phyloP scores from a whole-genome alignment of 1,140 invertebrate genomes.

The Neomicropteryx cornuta region DNA sequence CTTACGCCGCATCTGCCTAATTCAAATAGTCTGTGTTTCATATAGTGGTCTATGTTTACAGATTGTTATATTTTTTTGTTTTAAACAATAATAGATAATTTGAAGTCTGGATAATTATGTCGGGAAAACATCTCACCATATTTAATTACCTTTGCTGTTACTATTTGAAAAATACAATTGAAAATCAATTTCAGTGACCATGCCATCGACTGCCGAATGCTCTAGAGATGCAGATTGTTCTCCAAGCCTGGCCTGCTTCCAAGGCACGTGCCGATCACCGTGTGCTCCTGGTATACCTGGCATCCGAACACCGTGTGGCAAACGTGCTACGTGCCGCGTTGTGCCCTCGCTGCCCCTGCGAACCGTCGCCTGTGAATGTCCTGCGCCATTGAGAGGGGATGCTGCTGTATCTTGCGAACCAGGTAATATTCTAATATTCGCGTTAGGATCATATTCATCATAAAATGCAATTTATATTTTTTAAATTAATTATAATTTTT shows the following conservation, averaged over 20 bases:
- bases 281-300: too few species aligned
- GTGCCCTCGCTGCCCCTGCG: conserved; percentile 75
- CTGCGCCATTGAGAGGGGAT: conserved; percentile 69
- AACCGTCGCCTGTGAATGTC: conserved; percentile 78
- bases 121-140: too few species aligned
- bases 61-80: too few species aligned
- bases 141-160: too few species aligned
- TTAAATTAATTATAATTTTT: neutral
- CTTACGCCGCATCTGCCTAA: too few species aligned
- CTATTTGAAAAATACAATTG: too few species aligned
- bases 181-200: too few species aligned
- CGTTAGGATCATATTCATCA: neutral
- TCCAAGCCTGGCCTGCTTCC: conserved; percentile 72
- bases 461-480: conserved; percentile 6
- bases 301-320: conserved; percentile 70
- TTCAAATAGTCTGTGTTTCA: too few species aligned
- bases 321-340: conserved; percentile 67
- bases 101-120: too few species aligned
- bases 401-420: conserved; percentile 68
- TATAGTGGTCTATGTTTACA: too few species aligned
- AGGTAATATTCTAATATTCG: conserved; percentile 41
- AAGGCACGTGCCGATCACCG: conserved; percentile 69
- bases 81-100: too few species aligned
- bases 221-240: conserved; percentile 73
- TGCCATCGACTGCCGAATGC: conserved; percentile 60